phyloP scores from a whole-genome alignment of 2,797 vertebrate genomes.

The Thamnophis elegans region DNA sequence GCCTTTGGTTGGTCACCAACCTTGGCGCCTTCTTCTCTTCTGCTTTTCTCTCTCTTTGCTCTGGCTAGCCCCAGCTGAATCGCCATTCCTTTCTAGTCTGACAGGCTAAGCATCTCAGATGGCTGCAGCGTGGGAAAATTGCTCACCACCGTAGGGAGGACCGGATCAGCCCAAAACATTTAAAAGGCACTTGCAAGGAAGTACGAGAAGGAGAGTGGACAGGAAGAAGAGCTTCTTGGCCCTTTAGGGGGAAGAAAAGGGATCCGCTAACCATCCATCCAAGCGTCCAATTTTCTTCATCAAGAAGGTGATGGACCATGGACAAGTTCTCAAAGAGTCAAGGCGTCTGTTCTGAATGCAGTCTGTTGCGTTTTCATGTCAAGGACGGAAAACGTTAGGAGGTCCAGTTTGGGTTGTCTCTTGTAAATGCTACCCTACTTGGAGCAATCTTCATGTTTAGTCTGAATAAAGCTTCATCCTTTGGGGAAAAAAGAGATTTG shows the following conservation, averaged over 20 bases:
- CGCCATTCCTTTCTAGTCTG: not conserved
- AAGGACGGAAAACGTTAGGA: constrained; percentile 67
- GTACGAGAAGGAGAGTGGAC: not conserved
- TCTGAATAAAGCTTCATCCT: constrained; percentile 60
- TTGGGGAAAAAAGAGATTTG: not conserved
- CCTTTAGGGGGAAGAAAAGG: constrained; percentile 4
- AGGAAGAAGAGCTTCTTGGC: not conserved
- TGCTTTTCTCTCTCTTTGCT: not conserved
- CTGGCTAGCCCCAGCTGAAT: not conserved
- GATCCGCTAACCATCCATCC: not conserved
- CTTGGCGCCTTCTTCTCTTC: not conserved
- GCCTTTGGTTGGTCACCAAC: not conserved
- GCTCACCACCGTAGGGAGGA: constrained; percentile 5
- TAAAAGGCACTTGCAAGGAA: not conserved
- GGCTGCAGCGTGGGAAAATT: constrained; percentile 9
- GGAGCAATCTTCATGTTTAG: constrained; percentile 33
- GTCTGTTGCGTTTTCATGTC: constrained; percentile 67
- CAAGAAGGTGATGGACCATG: not conserved
- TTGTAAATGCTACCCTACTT: constrained; percentile 42
- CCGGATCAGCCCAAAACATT: constrained; percentile 2
- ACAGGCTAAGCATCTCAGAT: not conserved
- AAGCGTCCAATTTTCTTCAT: not conserved
- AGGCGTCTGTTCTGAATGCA: not conserved
- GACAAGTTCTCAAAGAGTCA: not conserved
- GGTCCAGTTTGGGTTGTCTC: constrained; percentile 45